Base-by-base conservation (phyloP, 2,113 vertebrate species). In the Catharus fuscescens region DNA sequence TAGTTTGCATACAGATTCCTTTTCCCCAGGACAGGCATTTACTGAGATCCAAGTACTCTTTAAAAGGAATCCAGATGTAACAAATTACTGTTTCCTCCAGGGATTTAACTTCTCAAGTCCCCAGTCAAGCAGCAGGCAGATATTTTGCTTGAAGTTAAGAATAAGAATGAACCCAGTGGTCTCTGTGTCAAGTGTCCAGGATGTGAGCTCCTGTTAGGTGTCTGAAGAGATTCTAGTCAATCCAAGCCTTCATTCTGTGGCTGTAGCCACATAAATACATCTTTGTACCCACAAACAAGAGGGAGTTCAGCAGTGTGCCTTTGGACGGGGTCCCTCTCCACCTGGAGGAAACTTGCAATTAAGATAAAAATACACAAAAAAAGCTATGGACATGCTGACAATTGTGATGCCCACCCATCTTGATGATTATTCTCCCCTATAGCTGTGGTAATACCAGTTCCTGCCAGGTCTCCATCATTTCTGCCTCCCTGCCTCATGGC, bases 1-100 rank as follows among this genome's bases (percentile, higher is more conserved):
- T 45, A 81, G 53, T 73, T 91, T 62, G 65, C 77, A 83, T 62
- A 73, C 72, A 66, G 71, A 88, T 88, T 86, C 62, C 59, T 94
- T 88, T 90, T 86, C 86, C 88, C 64, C 72, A 73, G 70, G 62
- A 92, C 36, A 93, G 48, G 48, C 82, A 78, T 77, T 93, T 83
- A 62, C 36, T 38, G 66, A 91, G 66, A 86, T 85, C 36, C 80
- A 86, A 70, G 52, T 28, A 60, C 44, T 78, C 73, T 77, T 69
- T 86, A 52, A 84, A 80, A 79, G 53, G 70, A 95, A 96, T 76
- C 29, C 83, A 54, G 38, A 70, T 86, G 38, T 54, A 66, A 90
- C 32, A 94, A 95, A 90, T 70, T 25, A 66, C 67, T 90, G 11
- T 48, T 93, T 94, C 32, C 81, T 82, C 66, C 1, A 2, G 59